Percentiles rank a stretch among this genome's conserved stretches.
These are phyloP conservation scores for Austrofundulus limnaeus DNA, from an alignment of 2,113 vertebrate species.

Conservation along the genomic window DNA sequence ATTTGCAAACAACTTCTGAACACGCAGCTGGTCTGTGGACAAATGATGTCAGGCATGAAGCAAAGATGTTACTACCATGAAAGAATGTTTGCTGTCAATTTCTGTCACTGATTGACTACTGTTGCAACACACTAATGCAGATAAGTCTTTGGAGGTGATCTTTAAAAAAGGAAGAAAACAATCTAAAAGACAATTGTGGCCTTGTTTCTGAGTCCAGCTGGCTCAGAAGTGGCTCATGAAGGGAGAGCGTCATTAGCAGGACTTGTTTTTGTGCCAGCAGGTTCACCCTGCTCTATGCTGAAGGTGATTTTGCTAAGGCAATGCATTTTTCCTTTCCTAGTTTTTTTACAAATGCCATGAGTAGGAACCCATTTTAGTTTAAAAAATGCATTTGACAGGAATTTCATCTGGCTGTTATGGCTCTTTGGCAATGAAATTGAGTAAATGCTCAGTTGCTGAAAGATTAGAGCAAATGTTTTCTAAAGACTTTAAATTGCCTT, in stretches of 20 bases:
- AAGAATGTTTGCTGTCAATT: neutral
- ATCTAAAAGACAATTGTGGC: slow-evolving; percentile 14
- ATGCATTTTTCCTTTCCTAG: no score
- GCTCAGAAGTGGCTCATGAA: slow-evolving; percentile 21
- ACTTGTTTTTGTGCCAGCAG: slow-evolving; percentile 17
- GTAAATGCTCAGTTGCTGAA: no score
- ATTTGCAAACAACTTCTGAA: no score
- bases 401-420: no score
- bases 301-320: slow-evolving; percentile 32
- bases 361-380: no score
- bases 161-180: neutral
- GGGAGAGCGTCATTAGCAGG: slow-evolving; percentile 14
- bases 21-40: neutral
- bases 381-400: no score
- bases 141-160: neutral
- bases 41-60: neutral
- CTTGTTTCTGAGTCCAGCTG: slow-evolving; percentile 51
- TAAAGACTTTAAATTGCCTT: no score
- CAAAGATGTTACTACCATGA: neutral
- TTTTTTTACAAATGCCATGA: no score
- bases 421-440: no score
- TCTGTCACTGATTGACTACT: slow-evolving; percentile 24
- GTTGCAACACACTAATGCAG: slow-evolving; percentile 8
- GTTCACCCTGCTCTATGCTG: slow-evolving; percentile 10
- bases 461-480: no score